Evolutionary conservation across 2,888 invertebrate species (phyloP), one percentile per base, ranked within the genome.

Genomic region (Rhimphoctona megacephalus): DNA sequence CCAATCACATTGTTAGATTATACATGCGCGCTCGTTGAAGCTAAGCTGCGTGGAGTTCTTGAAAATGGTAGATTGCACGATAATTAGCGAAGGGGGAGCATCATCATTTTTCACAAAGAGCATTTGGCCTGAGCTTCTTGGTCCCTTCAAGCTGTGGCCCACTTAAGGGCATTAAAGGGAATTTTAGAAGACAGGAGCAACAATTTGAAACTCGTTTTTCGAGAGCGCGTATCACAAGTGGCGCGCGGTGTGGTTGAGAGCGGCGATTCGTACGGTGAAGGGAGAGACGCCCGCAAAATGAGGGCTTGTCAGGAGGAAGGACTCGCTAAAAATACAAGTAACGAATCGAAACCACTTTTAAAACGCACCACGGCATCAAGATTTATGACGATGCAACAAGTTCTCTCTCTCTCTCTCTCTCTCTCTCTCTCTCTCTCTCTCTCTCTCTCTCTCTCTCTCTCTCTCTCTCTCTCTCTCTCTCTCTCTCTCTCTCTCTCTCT

Each of bases 331-430:
- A 93, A 93, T 92, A 92, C 92, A 93, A 93, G 92, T 93, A 93
- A 93, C 93, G 93, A 92, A 93, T 91, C 92, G 93, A 94, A 93
- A 93, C 93, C 93, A 93, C 93, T 93, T 93, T 93, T 92, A 93
- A 90, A 83, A 90, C 92, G 92, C 91, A 92, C 92, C 91, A 93
- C 89, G 90, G 88, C 85, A 85, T 67, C 85, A 92, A 92, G 93
- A 94, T 94, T 94, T 94, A 94, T 93, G 93, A 92, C 93, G 89
- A 92, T 92, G 92, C 93, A 93, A 92, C 93, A 91, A 92, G 92
- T 91, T 89, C 81, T 49, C 79, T 54, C 46, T 64, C 79, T 74
- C 52, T 76, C 76, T 73, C 33, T 54, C 67, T 33, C 25, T 52
- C 70, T 79, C 61, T 36, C 78, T 73, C 36, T 66, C 54, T 8